A percentile compares a stretch with the other conserved stretches of the same genome.
These are phyloP conservation scores for Micropoecilia bifurca DNA, from an alignment of 2,797 vertebrate species.

Conservation along the genomic window DNA sequence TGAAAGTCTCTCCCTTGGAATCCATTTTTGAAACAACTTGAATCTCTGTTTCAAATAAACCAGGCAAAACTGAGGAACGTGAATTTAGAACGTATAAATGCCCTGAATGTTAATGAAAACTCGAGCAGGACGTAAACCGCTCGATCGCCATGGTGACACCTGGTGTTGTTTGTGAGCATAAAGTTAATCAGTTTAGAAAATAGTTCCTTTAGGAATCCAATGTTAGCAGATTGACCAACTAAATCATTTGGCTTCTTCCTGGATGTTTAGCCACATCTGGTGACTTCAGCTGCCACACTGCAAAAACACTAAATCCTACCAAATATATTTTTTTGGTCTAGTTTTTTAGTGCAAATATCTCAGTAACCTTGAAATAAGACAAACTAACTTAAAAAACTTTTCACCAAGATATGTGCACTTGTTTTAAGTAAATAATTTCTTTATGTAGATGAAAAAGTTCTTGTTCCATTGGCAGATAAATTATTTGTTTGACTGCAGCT, in stretches of 20 bases:
- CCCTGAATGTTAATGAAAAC: not conserved
- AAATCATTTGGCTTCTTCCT: not conserved
- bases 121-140: not conserved
- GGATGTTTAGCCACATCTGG: not conserved
- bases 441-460: no score
- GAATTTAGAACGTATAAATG: not conserved
- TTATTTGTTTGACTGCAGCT: no score
- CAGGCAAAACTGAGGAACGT: not conserved
- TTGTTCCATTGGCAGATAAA: no score
- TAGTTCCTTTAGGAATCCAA: not conserved
- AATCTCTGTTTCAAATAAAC: not conserved
- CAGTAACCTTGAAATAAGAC: no score
- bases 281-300: not conserved
- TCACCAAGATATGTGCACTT: no score
- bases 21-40: not conserved
- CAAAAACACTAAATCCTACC: no score
- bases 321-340: no score
- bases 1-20: not conserved
- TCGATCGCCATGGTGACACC: not conserved
- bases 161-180: not conserved
- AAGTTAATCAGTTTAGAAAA: not conserved
- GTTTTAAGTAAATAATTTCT: no score
- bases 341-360: no score
- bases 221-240: not conserved
- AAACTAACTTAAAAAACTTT: no score